phyloP scores from a whole-genome alignment of 2,888 invertebrate genomes.

The Parnassius smintheus region DNA sequence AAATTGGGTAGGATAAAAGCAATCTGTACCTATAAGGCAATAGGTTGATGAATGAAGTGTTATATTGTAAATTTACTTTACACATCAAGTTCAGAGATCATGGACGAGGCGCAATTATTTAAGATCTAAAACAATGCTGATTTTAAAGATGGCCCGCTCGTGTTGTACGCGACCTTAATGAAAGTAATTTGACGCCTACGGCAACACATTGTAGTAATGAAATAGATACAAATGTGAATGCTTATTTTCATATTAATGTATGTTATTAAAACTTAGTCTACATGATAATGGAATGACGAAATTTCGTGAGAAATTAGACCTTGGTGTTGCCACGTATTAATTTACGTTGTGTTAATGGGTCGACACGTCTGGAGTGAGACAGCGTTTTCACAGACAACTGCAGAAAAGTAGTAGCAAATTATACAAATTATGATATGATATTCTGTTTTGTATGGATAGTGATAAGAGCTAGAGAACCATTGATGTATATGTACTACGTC shows the following conservation, averaged over 20 bases:
- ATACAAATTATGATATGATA: too few species aligned
- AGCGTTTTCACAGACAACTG: too few species aligned
- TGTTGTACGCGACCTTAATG: conserved; percentile 16
- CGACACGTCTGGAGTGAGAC: too few species aligned
- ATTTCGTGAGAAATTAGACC: neutral
- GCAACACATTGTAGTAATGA: too few species aligned
- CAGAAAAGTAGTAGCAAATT: too few species aligned
- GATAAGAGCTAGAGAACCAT: too few species aligned
- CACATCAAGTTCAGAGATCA: conserved; percentile 24
- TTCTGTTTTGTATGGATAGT: too few species aligned
- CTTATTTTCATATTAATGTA: neutral
- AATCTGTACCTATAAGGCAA: conserved; percentile 1
- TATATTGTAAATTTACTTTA: neutral
- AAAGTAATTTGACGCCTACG: conserved; percentile 12
- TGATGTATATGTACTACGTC: too few species aligned
- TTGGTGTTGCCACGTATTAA: too few species aligned
- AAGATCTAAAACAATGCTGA: conserved; percentile 20
- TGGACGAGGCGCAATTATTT: conserved; percentile 14
- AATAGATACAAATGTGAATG: neutral
- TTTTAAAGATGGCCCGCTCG: conserved; percentile 14
- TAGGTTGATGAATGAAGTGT: conserved; percentile 4
- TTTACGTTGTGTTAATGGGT: too few species aligned
- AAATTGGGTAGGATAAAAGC: neutral
- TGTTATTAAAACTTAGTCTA: neutral
- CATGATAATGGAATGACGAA: neutral